Base-by-base conservation (phyloP, 2,113 vertebrate genomes). In the Hippopotamus amphibius region DNA sequence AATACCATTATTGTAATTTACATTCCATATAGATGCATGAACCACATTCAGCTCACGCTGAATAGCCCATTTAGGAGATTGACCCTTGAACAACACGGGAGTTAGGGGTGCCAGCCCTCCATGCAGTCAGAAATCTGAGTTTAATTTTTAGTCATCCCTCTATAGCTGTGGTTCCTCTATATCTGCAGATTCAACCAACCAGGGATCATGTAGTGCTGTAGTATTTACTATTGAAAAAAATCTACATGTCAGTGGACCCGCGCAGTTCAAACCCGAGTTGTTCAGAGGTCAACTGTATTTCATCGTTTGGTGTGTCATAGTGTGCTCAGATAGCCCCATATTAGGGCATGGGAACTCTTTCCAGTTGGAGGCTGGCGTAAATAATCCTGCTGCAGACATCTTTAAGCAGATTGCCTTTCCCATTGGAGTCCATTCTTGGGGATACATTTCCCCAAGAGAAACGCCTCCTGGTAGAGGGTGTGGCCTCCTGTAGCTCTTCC, bases 281-380 rank as follows among this genome's bases (percentile, higher is more conserved):
- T 55, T 79, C 19, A 55, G 28, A 30, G 48, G 12, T n/a, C 33
- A 26, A 57, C n/a, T 2, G 21, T 33, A 53, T 96, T 82, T 87
- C 30, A 59, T 95, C 48, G 26, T 92, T 68, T 68, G 83, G 19
- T 81, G 55, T 72, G 43, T 63, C 43, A 3, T 8, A 22, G 3
- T 79, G 12, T 94, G 59, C 12, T 53, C 30, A 74, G 7, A 43
- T 43, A 69, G 28, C 59, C 72, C 59, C 46, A 33, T 81, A 66
- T 69, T 71, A 77, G 93, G 87, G 68, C 15, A 72, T 41, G 33
- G 16, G 55, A 81, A 68, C 14, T 66, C 86, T 82, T 90, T 55
- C 26, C 71, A 81, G 19, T 63, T 48, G 61, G 88, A 81, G 46
- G 59, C 61, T 88, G 93, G 61, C 90, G 69, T 93, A 41, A 90